Base-by-base conservation (phyloP, 1,140 invertebrate species). In the Saxidomus purpurata region DNA sequence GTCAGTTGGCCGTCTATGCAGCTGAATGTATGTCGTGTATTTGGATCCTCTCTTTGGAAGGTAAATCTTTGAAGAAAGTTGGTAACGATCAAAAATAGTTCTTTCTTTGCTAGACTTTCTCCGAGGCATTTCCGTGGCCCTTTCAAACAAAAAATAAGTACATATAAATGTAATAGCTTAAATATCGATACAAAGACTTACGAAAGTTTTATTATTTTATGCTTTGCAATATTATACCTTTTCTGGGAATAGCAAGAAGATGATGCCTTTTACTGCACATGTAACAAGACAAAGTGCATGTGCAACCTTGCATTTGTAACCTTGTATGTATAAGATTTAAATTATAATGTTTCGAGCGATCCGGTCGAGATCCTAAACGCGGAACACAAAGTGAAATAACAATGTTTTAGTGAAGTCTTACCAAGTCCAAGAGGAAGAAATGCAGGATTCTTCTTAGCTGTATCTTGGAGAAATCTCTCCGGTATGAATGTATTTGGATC, bases 401-500 rank as follows among this genome's bases (percentile, higher is more conserved):
- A n/a, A n/a, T n/a, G n/a, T n/a, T n/a, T n/a, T n/a, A n/a, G n/a
- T n/a, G n/a, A n/a, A 28, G 22, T 11, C 17, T 71, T 71, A 71
- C 34, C 34, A 43, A 71, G 52, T 77, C 86, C 86, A 25, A 87
- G 55, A 15, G 86, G 86, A 38, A 79, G 79, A 59, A 87, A 80
- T 4, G 74, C 74, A 11, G 52, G 52, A 19, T 80, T 80, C 74
- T 67, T 77, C n/a, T 59, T 28, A 9, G 36, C 43, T 43, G 40
- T 67, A 34, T 87, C 61, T 17, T 87, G 49, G 13, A 96, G 87
- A 89, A 96, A 96, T 82, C 97, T 95, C 90, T 97, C 97, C 0
- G 97, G 97, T 1, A 96, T 95, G 90, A 98, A 98, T 36, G 96
- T 95, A 59, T 97, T 95, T 0, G 97, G 97, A 94, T 98, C 96